Evolutionary conservation across 1,140 invertebrate genomes (phyloP).

Genomic region (Platyscapa corneri): DNA sequence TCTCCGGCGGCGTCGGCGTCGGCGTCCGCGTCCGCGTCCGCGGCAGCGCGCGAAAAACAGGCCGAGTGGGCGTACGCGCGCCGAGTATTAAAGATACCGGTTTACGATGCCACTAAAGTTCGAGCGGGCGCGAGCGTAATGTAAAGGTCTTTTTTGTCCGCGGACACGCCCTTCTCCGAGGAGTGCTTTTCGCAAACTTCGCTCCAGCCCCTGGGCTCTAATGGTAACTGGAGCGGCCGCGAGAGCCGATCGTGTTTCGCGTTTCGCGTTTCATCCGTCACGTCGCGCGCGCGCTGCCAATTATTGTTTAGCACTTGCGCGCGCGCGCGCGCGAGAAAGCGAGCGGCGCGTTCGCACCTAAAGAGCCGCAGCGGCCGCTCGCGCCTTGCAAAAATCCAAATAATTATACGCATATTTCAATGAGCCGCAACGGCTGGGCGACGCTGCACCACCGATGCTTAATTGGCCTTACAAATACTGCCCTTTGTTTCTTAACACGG

Average conservation of each 20-base stretch:
- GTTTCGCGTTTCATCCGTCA: not conserved
- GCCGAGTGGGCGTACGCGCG: constrained; percentile 32
- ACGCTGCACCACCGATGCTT: too few species aligned
- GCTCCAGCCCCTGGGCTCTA: not conserved
- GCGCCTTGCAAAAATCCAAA: not conserved
- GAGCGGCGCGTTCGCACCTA: too few species aligned
- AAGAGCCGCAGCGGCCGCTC: too few species aligned
- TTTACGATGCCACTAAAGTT: constrained; percentile 53
- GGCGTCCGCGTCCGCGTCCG: too few species aligned
- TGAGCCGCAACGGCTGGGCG: too few species aligned
- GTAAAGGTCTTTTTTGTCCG: constrained; percentile 22
- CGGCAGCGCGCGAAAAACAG: constrained; percentile 26
- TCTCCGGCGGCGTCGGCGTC: too few species aligned
- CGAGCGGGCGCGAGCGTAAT: constrained; percentile 22
- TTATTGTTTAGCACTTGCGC: not conserved
- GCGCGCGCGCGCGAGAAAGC: too few species aligned
- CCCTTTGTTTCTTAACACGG: too few species aligned
- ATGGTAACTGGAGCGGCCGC: not conserved
- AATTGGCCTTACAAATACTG: too few species aligned
- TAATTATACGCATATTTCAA: too few species aligned
- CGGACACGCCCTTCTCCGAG: not conserved
- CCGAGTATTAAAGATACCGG: constrained; percentile 46
- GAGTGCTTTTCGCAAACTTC: not conserved
- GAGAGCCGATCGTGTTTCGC: not conserved
- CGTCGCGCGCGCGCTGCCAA: not conserved